phyloP scores from a whole-genome alignment of 2,797 vertebrate genomes.

The Microctenopoma lineatum region DNA sequence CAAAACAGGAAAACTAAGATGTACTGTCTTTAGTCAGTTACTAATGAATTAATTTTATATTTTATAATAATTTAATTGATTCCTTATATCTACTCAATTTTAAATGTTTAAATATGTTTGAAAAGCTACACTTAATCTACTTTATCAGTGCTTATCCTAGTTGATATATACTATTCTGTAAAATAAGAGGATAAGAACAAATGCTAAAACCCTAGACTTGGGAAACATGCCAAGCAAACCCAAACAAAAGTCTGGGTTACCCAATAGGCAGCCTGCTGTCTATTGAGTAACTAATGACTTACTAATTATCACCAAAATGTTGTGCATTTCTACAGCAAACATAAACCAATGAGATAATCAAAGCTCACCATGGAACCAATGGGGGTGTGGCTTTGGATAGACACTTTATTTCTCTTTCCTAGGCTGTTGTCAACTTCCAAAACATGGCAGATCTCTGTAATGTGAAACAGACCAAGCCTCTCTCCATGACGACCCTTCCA shows the following conservation, averaged over 20 bases:
- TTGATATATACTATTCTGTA: background rate
- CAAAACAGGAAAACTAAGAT: no score
- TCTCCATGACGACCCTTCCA: slow-evolving; percentile 40
- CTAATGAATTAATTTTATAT: no score
- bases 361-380: slow-evolving; percentile 51
- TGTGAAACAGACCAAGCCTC: slow-evolving; percentile 56
- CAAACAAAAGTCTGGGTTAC: slow-evolving; percentile 69
- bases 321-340: slow-evolving; percentile 47
- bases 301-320: slow-evolving; percentile 53
- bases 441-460: slow-evolving; percentile 50
- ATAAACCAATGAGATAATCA: slow-evolving; percentile 71
- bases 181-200: background rate
- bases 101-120: no score
- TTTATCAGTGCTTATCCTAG: background rate
- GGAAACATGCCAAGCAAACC: slow-evolving; percentile 42
- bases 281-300: slow-evolving; percentile 68
- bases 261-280: slow-evolving; percentile 45
- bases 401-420: slow-evolving; percentile 54
- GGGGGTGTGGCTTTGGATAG: slow-evolving; percentile 52
- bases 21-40: no score
- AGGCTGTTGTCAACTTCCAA: slow-evolving; percentile 42
- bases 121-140: no score
- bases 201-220: slow-evolving; percentile 10
- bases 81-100: no score
- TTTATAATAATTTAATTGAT: no score